Conservation (phyloP, 2,113 vertebrate genomes). For the Notarius quadriscutis region DNA sequence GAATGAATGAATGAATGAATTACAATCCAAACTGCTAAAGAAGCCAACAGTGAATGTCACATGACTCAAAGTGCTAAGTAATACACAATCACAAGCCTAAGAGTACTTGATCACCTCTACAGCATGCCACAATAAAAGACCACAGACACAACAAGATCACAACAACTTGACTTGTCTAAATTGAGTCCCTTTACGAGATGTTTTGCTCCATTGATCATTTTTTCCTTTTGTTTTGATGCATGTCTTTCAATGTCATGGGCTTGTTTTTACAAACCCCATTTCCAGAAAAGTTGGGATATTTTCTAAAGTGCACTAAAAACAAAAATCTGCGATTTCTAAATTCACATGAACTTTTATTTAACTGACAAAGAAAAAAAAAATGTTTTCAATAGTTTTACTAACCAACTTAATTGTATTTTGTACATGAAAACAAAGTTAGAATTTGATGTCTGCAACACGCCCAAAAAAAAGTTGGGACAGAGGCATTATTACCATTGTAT, state of each 20-base stretch:
- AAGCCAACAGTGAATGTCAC: background rate
- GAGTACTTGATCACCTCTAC: background rate
- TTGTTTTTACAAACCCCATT: background rate
- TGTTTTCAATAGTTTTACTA: no score
- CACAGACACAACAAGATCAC: background rate
- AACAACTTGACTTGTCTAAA: background rate
- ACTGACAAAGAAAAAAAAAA: no score
- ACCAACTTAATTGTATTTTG: no score
- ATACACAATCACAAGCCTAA: background rate
- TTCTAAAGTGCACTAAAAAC: no score
- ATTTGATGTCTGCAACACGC: no score
- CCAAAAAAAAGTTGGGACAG: no score
- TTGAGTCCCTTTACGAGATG: background rate
- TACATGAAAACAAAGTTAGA: no score
- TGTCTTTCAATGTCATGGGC: background rate
- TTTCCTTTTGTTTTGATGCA: no score
- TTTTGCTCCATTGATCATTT: background rate
- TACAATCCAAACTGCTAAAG: background rate
- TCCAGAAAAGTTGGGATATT: no score
- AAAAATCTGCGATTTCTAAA: no score
- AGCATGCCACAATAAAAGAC: background rate
- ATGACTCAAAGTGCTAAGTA: background rate
- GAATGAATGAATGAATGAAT: background rate
- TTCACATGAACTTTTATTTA: no score
- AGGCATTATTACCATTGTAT: no score